Conservation (phyloP, 2,113 vertebrate genomes). For the Casuarius casuarius region DNA sequence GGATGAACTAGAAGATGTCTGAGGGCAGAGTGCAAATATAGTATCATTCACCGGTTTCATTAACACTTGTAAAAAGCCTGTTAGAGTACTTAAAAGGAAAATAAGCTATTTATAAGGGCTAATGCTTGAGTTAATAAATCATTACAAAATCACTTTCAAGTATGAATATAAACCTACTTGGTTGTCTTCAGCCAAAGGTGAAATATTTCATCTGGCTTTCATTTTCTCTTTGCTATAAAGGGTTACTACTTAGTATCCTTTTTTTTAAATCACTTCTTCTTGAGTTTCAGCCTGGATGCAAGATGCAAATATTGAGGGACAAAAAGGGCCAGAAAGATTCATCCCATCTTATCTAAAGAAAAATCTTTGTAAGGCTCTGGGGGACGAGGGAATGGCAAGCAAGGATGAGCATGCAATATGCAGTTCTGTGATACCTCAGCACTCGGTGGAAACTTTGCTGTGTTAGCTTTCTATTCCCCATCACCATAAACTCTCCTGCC, state of each 20-base stretch:
- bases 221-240: neutral
- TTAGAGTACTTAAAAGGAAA: neutral
- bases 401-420: neutral
- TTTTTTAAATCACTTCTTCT: neutral
- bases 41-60: conserved; percentile 44
- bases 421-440: neutral
- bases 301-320: neutral
- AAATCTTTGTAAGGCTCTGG: neutral
- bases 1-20: conserved; percentile 75
- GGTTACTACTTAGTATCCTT: neutral
- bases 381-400: neutral
- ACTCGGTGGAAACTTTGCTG: neutral
- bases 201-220: neutral
- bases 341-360: neutral
- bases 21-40: conserved; percentile 70
- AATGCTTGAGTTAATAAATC: neutral
- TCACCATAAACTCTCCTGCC: neutral
- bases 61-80: neutral
- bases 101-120: neutral
- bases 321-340: neutral
- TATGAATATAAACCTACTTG: neutral
- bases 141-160: neutral
- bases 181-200: neutral
- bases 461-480: neutral
- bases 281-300: neutral